Base-by-base conservation (phyloP, 2,888 invertebrate species). In the Camptogramma bilineatum region DNA sequence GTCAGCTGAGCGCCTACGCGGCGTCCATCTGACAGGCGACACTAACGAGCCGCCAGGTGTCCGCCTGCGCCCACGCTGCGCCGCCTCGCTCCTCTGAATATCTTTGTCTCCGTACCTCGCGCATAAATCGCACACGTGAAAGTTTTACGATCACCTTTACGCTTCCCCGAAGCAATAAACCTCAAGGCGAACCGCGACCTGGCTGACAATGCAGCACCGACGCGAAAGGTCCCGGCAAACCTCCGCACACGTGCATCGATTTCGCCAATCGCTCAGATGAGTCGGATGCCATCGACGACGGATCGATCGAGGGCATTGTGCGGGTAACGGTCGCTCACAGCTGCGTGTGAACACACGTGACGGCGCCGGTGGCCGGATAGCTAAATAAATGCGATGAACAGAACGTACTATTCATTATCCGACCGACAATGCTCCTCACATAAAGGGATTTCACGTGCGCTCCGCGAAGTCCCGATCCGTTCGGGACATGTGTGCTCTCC, bases 401-500 rank as follows among this genome's bases (percentile, higher is more conserved):
- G 82, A 82, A 81, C 83, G 81, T 89, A 91, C 91, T 91, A 91
- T 92, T 92, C 91, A 91, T 91, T 91, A 92, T 86, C 85, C 88
- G 70, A 61, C 80, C 84, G 84, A 92, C 91, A 93, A 92, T 91
- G 87, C 90, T 87, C 84, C 78, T 89, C 87, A 87, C 87, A 93
- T 91, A 92, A 91, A 90, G 88, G 90, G 91, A 92, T 91, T 92
- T 90, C 92, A 93, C 92, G 93, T 93, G 93, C 88, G 85, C 88
- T 83, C 85, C 85, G 90, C 91, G 78, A 89, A 90, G 91, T 91
- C 90, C 86, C 91, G 90, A 91, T 91, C 89, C 87, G 91, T 90
- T 89, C 90, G 86, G 91, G 91, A 92, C 93, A 93, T 92, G 90
- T 92, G 92, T 82, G 90, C 85, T 85, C 91, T 91, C 91, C 91